phyloP scores from a whole-genome alignment of 2,797 vertebrate species.

The Limnodromus scolopaceus region DNA sequence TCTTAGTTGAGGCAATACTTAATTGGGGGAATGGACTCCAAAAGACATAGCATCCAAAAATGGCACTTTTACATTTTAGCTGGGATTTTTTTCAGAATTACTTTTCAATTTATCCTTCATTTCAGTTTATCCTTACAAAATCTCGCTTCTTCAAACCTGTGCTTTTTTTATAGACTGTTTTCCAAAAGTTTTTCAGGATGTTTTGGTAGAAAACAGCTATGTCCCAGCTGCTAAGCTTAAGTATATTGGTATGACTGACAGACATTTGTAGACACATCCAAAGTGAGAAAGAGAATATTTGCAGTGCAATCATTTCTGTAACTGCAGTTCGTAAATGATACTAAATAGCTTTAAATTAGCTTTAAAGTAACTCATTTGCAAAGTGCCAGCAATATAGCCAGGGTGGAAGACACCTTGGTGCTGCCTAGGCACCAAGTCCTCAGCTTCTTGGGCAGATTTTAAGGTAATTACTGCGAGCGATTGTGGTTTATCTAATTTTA shows the following conservation, averaged over 20 bases:
- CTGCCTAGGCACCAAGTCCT: not conserved
- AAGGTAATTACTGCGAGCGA: not conserved
- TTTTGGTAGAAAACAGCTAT: not conserved
- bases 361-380: not conserved
- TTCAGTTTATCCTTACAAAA: not conserved
- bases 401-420: not conserved
- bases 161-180: not conserved
- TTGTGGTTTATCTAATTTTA: not conserved
- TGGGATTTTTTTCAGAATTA: not conserved
- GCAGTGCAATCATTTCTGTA: not conserved
- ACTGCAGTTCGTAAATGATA: not conserved
- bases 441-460: not conserved
- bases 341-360: not conserved
- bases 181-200: not conserved
- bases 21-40: not conserved
- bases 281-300: not conserved
- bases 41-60: not conserved
- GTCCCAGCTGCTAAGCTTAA: not conserved
- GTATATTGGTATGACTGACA: not conserved
- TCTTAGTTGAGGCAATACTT: not conserved
- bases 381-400: not conserved
- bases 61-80: not conserved
- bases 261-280: not conserved
- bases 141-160: not conserved
- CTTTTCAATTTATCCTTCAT: not conserved